Conservation (phyloP, 2,888 invertebrate species). For the Fragum whitleyi region DNA sequence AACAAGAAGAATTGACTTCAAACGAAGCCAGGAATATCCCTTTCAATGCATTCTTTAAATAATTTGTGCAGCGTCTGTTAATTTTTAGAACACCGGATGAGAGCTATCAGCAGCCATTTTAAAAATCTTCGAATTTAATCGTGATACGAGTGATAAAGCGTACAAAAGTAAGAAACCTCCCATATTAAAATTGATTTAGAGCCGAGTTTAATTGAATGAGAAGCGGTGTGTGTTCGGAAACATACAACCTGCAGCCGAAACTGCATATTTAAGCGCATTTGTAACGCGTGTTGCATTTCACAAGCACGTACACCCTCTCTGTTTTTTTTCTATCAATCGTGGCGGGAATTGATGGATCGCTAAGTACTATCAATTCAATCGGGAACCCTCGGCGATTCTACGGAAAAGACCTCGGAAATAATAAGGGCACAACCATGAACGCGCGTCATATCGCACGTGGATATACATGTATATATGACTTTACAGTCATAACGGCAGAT, state of each 20-base stretch:
- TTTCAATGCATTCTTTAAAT: too few relatives aligned
- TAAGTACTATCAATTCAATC: too few relatives aligned
- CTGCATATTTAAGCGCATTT: neutral
- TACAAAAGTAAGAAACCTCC: neutral
- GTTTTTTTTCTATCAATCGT: neutral
- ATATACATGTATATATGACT: too few relatives aligned
- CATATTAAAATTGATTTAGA: constrained; percentile 1
- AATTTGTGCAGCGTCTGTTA: too few relatives aligned
- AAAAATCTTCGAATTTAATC: neutral
- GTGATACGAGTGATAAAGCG: neutral
- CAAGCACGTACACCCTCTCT: neutral
- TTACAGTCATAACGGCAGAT: too few relatives aligned
- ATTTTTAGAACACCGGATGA: neutral
- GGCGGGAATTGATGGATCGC: too few relatives aligned
- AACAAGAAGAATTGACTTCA: too few relatives aligned
- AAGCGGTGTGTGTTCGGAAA: neutral
- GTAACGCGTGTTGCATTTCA: neutral
- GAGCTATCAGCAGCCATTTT: neutral
- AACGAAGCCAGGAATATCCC: too few relatives aligned
- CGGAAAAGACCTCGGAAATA: too few relatives aligned
- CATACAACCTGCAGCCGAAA: neutral
- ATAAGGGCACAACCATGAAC: too few relatives aligned
- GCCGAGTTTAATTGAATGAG: neutral
- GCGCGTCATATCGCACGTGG: too few relatives aligned
- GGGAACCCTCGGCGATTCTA: too few relatives aligned